A percentile compares a stretch with the other conserved stretches of the same genome.
Conservation (phyloP, 92 coral and sea anemone species). For the Scolanthus callimorphus region DNA sequence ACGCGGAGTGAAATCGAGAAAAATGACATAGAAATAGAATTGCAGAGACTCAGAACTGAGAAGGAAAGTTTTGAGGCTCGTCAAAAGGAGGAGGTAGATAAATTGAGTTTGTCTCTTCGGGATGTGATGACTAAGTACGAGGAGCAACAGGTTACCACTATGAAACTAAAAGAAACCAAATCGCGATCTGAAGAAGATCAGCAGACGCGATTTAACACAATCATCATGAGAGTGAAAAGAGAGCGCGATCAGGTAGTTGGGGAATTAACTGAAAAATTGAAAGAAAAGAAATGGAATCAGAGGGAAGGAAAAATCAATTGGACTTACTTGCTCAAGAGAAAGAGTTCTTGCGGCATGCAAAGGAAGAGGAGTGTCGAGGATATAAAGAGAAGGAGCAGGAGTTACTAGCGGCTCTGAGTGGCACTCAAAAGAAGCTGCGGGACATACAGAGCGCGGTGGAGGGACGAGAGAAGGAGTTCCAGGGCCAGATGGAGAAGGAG, state of each 20-base stretch:
- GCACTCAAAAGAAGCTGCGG: constrained; percentile 45
- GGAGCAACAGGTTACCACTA: constrained; percentile 54
- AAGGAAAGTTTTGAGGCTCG: constrained; percentile 26
- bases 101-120: constrained; percentile 22
- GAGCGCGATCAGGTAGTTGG: constrained; percentile 80
- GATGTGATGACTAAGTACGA: constrained; percentile 49
- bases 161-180: constrained; percentile 51
- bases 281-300: constrained; percentile 25
- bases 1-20: constrained; percentile 12
- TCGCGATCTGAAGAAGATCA: constrained; percentile 84
- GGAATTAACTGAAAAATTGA: constrained; percentile 65
- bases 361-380: constrained; percentile 26
- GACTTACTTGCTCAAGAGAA: constrained; percentile 49
- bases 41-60: constrained; percentile 35
- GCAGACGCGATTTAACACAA: constrained; percentile 88
- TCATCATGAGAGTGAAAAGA: constrained; percentile 70
- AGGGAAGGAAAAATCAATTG: constrained; percentile 44
- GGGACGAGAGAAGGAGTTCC: constrained; percentile 54
- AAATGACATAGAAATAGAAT: constrained; percentile 15
- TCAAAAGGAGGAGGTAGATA: constrained; percentile 38
- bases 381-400: constrained; percentile 51
- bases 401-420: constrained; percentile 28
- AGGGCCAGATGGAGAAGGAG: constrained; percentile 63
- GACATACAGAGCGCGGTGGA: constrained; percentile 44
- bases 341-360: constrained; percentile 41